A percentile compares a stretch with the other conserved stretches of the same genome.
Conservation (phyloP, 2,888 invertebrate genomes). For the Aleiodes leptofemur region DNA sequence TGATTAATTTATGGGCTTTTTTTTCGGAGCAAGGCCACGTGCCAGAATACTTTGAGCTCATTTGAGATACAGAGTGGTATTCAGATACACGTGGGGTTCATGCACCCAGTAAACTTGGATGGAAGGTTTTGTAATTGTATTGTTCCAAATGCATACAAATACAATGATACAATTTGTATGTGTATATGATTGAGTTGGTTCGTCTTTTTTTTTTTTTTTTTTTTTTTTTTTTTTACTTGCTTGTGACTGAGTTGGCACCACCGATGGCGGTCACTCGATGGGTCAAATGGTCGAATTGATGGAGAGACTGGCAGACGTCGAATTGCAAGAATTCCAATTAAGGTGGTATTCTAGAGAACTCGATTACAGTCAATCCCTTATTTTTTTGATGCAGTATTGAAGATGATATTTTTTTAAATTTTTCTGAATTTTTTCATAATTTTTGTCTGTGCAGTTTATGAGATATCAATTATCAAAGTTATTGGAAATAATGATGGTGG, state of each 20-base stretch:
- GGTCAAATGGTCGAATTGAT: slow-evolving; percentile 55
- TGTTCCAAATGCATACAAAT: background rate
- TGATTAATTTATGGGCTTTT: slow-evolving; percentile 50
- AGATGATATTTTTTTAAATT: too few species aligned
- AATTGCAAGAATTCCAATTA: slow-evolving; percentile 38
- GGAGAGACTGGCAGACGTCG: slow-evolving; percentile 51
- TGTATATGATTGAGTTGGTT: slow-evolving; percentile 3
- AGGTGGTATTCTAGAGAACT: too few species aligned
- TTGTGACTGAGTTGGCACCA: background rate
- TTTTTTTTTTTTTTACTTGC: background rate
- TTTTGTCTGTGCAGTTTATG: too few species aligned
- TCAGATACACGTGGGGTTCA: slow-evolving; percentile 26
- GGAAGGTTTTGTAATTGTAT: background rate
- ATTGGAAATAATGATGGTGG: too few species aligned
- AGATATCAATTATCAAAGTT: too few species aligned
- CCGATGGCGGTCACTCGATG: background rate
- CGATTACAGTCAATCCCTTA: background rate
- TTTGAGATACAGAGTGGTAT: slow-evolving; percentile 34
- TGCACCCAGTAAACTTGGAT: slow-evolving; percentile 29
- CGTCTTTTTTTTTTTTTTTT: background rate
- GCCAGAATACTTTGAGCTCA: slow-evolving; percentile 46
- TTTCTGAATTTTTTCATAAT: too few species aligned
- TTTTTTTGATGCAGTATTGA: background rate
- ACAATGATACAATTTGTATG: background rate
- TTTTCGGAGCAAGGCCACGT: slow-evolving; percentile 54